These are phyloP conservation scores for Varecia variegata DNA, from an alignment of 2,797 vertebrate species.

Conservation along the genomic window DNA sequence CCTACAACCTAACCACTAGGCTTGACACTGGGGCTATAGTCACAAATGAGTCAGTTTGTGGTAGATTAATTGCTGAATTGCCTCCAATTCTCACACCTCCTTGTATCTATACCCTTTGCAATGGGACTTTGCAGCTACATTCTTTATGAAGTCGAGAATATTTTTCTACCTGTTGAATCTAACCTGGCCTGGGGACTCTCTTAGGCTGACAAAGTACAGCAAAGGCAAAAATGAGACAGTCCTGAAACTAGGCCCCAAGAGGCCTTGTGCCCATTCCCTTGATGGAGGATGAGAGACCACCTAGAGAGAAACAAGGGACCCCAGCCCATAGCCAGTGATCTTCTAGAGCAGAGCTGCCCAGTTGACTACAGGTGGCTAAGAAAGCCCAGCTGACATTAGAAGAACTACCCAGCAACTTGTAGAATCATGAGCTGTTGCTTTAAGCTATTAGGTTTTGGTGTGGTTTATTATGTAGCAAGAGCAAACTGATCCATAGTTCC, in stretches of 20 bases:
- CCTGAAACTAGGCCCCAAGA: not conserved
- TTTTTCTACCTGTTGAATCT: not conserved
- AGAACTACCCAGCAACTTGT: not conserved
- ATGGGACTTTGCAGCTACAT: not conserved
- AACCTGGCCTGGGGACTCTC: not conserved
- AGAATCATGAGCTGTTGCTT: not conserved
- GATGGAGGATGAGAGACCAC: not conserved
- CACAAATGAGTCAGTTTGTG: not conserved
- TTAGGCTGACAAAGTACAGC: not conserved
- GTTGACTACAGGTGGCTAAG: not conserved
- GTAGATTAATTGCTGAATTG: not conserved
- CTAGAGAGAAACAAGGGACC: not conserved
- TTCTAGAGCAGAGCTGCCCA: not conserved
- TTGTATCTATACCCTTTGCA: not conserved
- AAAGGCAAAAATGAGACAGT: not conserved
- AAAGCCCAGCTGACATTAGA: not conserved
- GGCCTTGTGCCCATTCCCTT: not conserved
- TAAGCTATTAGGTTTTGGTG: not conserved
- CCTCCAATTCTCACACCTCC: not conserved
- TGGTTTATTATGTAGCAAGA: not conserved
- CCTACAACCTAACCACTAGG: not conserved
- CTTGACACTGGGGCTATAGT: not conserved
- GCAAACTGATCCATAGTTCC: not conserved
- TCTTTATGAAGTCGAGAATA: not conserved
- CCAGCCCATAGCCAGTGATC: not conserved